Evolutionary conservation across 64 coral and sea anemone genomes (phyloP).

Genomic region (Actinia tenebrosa): DNA sequence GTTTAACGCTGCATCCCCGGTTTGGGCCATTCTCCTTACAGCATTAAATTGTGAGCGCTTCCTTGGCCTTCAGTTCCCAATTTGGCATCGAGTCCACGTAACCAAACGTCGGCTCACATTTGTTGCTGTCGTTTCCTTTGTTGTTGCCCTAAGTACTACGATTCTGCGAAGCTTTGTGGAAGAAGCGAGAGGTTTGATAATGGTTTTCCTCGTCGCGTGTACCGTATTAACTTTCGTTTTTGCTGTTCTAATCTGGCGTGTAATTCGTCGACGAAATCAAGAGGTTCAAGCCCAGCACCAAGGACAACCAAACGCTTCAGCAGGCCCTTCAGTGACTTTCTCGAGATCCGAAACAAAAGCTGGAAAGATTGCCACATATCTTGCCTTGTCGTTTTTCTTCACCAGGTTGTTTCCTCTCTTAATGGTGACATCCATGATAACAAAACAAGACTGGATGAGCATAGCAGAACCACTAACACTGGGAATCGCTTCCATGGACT

Average conservation of each 20-base stretch:
- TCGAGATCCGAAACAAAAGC: too few relatives aligned
- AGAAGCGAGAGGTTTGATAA: too few relatives aligned
- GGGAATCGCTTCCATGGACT: too few relatives aligned
- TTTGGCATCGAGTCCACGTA: too few relatives aligned
- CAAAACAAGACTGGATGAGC: too few relatives aligned
- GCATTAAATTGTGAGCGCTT: background rate
- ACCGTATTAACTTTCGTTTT: background rate
- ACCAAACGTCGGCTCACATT: background rate
- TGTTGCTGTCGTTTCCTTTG: background rate
- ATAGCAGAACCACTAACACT: too few relatives aligned
- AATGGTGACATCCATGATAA: too few relatives aligned
- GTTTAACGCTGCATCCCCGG: background rate
- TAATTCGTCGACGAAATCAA: background rate
- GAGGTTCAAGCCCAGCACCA: background rate
- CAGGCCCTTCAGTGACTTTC: too few relatives aligned
- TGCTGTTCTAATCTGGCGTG: background rate
- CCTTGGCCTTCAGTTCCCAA: background rate
- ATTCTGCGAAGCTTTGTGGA: background rate
- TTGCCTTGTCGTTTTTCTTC: too few relatives aligned
- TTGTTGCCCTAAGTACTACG: background rate
- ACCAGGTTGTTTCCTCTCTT: too few relatives aligned
- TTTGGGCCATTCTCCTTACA: background rate
- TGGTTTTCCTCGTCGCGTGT: background rate
- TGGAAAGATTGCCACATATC: too few relatives aligned
- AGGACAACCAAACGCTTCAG: background rate